These are phyloP conservation scores for Atta colombica DNA, from an alignment of 1,140 invertebrate species.

Conservation along the genomic window DNA sequence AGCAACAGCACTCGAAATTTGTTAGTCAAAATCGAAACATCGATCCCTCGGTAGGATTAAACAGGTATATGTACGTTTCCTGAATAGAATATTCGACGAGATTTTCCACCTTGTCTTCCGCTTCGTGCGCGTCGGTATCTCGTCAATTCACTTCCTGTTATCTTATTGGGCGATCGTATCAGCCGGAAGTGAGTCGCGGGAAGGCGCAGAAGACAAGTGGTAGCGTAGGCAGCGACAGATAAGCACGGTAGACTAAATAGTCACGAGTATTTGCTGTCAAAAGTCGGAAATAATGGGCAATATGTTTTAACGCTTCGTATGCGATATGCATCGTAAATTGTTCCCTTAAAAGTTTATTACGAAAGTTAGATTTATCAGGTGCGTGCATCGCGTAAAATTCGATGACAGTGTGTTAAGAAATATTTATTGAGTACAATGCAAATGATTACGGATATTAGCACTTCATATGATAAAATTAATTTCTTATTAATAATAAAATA, in stretches of 20 bases:
- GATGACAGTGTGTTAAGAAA: not conserved
- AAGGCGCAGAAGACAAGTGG: slow-evolving; percentile 12
- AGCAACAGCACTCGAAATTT: slow-evolving; percentile 68
- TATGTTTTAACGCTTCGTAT: slow-evolving; percentile 29
- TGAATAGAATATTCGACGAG: slow-evolving; percentile 28
- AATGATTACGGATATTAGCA: not conserved
- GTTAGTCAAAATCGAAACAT: slow-evolving; percentile 72
- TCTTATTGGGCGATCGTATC: slow-evolving; percentile 43
- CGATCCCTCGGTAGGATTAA: slow-evolving; percentile 29
- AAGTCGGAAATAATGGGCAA: not conserved
- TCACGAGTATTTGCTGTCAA: not conserved
- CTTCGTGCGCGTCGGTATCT: slow-evolving; percentile 3
- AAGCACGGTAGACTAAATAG: not conserved
- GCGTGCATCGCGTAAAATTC: slow-evolving; percentile 16
- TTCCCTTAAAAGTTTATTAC: slow-evolving; percentile 19
- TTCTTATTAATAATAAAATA: not conserved
- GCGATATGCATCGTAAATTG: slow-evolving; percentile 26
- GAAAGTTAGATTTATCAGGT: slow-evolving; percentile 7
- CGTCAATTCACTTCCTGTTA: slow-evolving; percentile 42
- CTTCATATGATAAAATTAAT: not conserved
- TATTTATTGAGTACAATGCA: not conserved
- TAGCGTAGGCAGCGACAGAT: slow-evolving; percentile 4
- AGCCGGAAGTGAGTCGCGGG: slow-evolving; percentile 37
- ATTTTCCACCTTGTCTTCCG: slow-evolving; percentile 20
- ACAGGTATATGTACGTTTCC: slow-evolving; percentile 4